Conservation (phyloP, 2,113 vertebrate genomes). For the Panurus biarmicus region DNA sequence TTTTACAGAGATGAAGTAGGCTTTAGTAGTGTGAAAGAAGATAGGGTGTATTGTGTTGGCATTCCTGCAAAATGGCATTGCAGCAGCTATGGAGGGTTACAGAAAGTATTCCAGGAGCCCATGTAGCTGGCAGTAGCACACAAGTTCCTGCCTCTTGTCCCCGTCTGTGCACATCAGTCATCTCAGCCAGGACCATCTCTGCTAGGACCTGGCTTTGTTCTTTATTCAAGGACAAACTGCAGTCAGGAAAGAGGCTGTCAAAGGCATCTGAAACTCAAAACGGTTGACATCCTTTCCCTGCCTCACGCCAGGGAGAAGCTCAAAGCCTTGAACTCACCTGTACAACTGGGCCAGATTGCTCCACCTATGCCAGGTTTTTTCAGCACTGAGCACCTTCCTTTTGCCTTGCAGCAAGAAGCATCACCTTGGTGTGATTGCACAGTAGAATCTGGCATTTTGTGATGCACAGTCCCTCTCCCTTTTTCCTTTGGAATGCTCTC, state of each 20-base stretch:
- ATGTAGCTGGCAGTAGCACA: neutral
- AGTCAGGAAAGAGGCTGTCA: neutral
- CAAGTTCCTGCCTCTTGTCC: neutral
- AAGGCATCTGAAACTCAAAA: neutral
- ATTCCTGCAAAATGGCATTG: neutral
- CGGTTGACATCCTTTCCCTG: neutral
- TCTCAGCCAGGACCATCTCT: neutral
- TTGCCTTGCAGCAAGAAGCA: neutral
- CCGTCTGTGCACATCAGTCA: neutral
- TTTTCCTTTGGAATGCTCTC: neutral
- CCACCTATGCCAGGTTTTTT: neutral
- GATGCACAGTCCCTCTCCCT: neutral
- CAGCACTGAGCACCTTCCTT: neutral
- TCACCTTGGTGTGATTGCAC: accelerated
- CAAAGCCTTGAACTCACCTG: neutral
- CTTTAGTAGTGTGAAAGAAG: neutral
- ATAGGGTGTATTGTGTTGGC: neutral
- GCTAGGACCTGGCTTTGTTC: neutral
- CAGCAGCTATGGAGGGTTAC: neutral
- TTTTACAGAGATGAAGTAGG: neutral
- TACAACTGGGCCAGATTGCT: neutral
- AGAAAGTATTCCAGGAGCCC: neutral
- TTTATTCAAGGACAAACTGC: neutral
- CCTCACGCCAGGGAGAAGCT: neutral
- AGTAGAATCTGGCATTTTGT: neutral